Evolutionary conservation across 2,888 invertebrate genomes (phyloP).

Genomic region (Atethmia centrago): DNA sequence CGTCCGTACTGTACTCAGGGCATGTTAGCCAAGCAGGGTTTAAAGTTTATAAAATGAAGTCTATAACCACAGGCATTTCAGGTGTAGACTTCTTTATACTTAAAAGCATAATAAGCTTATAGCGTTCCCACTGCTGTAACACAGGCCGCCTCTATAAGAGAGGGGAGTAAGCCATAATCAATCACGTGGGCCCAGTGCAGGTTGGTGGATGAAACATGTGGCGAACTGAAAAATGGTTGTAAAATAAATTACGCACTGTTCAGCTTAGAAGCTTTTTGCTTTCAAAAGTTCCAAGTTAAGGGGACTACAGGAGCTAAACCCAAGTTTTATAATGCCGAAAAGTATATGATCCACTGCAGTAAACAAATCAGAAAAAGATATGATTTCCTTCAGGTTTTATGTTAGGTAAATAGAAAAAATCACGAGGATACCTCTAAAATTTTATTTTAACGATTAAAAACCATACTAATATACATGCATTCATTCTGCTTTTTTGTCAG

Average conservation of each 20-base stretch:
- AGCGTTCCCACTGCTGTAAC: background rate
- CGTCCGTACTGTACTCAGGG: too few relatives aligned
- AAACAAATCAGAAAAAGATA: too few relatives aligned
- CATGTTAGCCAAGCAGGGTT: background rate
- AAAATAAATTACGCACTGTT: background rate
- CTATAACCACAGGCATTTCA: background rate
- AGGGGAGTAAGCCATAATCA: background rate
- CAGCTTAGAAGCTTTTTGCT: background rate
- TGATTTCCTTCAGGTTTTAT: too few relatives aligned
- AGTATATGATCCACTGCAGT: too few relatives aligned
- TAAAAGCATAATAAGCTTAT: background rate
- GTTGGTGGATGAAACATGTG: background rate
- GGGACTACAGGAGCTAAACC: too few relatives aligned
- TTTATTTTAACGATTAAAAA: too few relatives aligned
- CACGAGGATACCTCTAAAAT: too few relatives aligned
- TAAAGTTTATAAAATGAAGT: background rate
- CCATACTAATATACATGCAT: too few relatives aligned
- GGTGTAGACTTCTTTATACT: background rate
- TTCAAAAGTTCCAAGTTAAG: too few relatives aligned
- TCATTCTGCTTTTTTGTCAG: too few relatives aligned
- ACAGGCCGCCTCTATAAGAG: background rate
- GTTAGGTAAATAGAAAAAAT: too few relatives aligned
- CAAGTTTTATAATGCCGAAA: too few relatives aligned
- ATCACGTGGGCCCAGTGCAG: background rate
- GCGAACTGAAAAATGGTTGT: background rate